phyloP scores from a whole-genome alignment of 2,113 vertebrate genomes.

The Polyodon spathula region DNA sequence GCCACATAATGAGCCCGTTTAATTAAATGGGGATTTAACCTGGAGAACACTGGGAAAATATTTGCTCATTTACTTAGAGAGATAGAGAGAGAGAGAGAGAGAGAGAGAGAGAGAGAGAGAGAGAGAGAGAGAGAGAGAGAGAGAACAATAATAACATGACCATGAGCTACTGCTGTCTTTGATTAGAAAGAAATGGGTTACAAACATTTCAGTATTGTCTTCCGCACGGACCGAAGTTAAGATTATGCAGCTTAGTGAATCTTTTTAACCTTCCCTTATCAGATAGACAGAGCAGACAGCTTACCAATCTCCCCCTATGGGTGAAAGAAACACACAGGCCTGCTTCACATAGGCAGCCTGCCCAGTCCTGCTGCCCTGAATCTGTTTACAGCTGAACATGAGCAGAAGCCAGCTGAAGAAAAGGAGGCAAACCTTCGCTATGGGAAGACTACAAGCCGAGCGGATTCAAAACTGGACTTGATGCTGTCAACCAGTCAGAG shows the following conservation, averaged over 20 bases:
- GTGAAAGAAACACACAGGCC: constrained; percentile 54
- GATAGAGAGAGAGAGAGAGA: constrained; percentile 17
- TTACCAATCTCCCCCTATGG: constrained; percentile 50
- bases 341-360: constrained; percentile 54
- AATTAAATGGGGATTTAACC: constrained; percentile 99
- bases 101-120: neutral
- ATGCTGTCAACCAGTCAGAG: too few relatives aligned
- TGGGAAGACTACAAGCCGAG: too few relatives aligned
- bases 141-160: neutral
- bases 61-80: constrained; percentile 92
- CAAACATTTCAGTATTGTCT: neutral
- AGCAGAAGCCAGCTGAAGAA: too few relatives aligned
- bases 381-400: constrained; percentile 35
- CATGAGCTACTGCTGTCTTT: constrained; percentile 6
- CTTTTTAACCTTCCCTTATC: constrained; percentile 60
- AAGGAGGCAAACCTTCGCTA: too few relatives aligned
- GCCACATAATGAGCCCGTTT: constrained; percentile 98
- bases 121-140: neutral
- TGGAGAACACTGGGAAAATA: constrained; percentile 98
- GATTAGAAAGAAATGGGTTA: constrained; percentile 3
- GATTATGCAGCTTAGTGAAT: constrained; percentile 22
- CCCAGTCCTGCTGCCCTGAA: constrained; percentile 46
- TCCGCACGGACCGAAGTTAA: neutral
- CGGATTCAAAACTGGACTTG: too few relatives aligned
- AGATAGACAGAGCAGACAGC: constrained; percentile 43